Conservation (phyloP, 2,113 vertebrate genomes). For the Nanorana parkeri region DNA sequence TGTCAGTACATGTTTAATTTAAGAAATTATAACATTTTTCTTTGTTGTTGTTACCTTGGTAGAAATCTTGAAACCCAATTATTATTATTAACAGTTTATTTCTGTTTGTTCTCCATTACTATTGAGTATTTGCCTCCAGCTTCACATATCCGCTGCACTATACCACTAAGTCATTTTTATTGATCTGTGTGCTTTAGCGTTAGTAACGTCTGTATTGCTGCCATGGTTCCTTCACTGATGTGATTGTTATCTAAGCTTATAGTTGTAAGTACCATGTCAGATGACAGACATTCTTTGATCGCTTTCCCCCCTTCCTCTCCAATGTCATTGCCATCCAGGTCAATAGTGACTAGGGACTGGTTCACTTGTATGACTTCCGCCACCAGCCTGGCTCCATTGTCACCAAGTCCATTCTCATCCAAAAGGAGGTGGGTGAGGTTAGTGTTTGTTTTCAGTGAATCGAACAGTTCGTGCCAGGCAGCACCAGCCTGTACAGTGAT, state of each 20-base stretch:
- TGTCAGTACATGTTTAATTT: no score
- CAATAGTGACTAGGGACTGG: constrained; percentile 66
- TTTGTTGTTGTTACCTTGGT: no score
- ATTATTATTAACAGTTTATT: no score
- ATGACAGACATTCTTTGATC: constrained; percentile 69
- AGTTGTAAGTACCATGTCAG: constrained; percentile 62
- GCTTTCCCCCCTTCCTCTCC: constrained; percentile 75
- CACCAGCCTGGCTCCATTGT: constrained; percentile 72
- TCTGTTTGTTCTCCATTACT: no score
- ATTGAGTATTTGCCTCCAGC: no score
- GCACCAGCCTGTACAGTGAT: constrained; percentile 64
- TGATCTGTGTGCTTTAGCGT: no score
- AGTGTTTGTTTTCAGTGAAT: constrained; percentile 70
- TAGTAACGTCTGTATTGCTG: constrained; percentile 67
- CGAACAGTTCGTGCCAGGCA: constrained; percentile 75
- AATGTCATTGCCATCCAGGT: constrained; percentile 74
- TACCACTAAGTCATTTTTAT: no score
- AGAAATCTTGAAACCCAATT: no score
- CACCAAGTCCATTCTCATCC: constrained; percentile 76
- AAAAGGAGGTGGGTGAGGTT: constrained; percentile 71
- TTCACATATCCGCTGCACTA: no score
- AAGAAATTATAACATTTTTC: no score
- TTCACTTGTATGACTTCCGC: constrained; percentile 71
- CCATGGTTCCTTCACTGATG: constrained; percentile 71
- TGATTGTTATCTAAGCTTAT: constrained; percentile 75